phyloP scores from a whole-genome alignment of 2,113 vertebrate genomes.

The Osmerus eperlanus region DNA sequence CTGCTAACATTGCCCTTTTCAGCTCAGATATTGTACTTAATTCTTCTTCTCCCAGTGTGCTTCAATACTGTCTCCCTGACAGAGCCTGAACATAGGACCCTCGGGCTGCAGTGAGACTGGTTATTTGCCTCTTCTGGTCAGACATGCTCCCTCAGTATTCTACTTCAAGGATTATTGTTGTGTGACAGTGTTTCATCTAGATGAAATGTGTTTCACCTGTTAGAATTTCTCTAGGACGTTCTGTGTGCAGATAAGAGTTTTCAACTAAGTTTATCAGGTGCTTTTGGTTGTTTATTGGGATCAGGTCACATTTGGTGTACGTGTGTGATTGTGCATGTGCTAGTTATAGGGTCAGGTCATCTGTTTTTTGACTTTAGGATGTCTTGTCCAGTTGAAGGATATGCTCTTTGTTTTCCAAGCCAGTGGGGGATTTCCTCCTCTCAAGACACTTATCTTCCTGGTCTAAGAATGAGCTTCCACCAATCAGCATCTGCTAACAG shows the following conservation, averaged over 20 bases:
- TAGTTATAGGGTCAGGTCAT: not conserved
- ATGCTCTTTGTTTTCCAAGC: not conserved
- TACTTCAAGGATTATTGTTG: too few species aligned
- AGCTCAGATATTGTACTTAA: too few species aligned
- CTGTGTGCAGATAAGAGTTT: too few species aligned
- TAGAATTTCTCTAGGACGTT: too few species aligned
- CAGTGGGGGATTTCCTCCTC: conserved; percentile 17
- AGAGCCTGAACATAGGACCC: not conserved
- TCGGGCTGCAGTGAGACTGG: not conserved
- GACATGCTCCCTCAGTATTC: conserved; percentile 7
- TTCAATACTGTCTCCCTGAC: not conserved
- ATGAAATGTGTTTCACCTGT: too few species aligned
- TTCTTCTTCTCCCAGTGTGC: too few species aligned
- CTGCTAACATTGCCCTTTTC: too few species aligned
- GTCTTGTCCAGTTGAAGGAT: not conserved
- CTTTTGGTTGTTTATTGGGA: not conserved
- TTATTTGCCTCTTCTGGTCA: not conserved
- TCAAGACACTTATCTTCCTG: not conserved
- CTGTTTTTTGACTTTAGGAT: not conserved
- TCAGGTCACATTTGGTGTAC: not conserved
- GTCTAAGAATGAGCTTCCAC: not conserved
- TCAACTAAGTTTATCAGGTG: too few species aligned
- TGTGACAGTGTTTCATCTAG: too few species aligned
- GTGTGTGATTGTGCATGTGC: not conserved
- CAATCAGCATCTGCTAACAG: not conserved